phyloP scores from a whole-genome alignment of 1,140 invertebrate genomes.

The Charaxes varanes region DNA sequence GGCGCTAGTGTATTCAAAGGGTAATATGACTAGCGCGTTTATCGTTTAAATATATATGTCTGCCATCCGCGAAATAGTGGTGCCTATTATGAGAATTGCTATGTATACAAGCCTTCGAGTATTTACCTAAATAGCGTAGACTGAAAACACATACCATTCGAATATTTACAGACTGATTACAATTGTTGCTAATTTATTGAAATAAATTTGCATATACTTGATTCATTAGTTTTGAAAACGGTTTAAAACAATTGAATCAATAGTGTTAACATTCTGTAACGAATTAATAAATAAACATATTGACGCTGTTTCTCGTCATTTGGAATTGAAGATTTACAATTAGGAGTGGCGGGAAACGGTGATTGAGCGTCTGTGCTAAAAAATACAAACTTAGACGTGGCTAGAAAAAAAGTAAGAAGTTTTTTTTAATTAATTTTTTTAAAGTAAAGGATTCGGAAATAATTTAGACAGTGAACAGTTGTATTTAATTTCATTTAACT shows the following conservation, averaged over 20 bases:
- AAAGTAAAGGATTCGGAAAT: too few relatives aligned
- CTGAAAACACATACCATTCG: constrained; percentile 4
- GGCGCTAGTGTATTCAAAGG: too few relatives aligned
- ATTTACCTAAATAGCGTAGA: not conserved
- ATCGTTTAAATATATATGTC: too few relatives aligned
- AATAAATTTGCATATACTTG: constrained; percentile 3
- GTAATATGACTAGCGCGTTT: too few relatives aligned
- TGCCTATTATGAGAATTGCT: too few relatives aligned
- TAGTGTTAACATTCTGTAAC: constrained; percentile 3
- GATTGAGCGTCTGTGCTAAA: not conserved
- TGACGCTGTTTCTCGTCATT: not conserved
- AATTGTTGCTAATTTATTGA: constrained; percentile 4
- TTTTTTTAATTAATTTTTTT: too few relatives aligned
- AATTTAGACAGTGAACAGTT: too few relatives aligned
- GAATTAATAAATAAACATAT: constrained; percentile 4
- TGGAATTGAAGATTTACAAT: not conserved
- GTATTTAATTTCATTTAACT: too few relatives aligned
- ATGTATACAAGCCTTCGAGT: too few relatives aligned
- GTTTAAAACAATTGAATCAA: constrained; percentile 23
- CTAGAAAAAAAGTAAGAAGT: not conserved
- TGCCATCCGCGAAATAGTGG: too few relatives aligned
- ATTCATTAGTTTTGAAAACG: constrained; percentile 20
- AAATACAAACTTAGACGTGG: not conserved
- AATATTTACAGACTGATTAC: constrained; percentile 8
- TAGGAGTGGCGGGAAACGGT: not conserved